Percentiles rank a stretch among this genome's conserved stretches.
phyloP scores from a whole-genome alignment of 1,140 invertebrate genomes.

The Lepidostoma basale region DNA sequence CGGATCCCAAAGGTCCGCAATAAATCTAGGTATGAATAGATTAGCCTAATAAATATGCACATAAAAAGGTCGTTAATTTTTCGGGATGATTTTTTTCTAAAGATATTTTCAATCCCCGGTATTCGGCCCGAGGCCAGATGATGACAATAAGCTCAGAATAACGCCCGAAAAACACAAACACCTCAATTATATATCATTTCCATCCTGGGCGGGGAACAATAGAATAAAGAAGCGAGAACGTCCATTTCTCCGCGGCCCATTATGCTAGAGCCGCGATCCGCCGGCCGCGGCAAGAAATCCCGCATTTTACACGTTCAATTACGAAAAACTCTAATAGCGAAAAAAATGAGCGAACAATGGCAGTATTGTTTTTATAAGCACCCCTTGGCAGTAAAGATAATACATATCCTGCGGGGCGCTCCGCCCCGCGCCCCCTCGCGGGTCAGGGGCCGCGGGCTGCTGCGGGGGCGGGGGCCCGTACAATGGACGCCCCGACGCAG shows the following conservation, averaged over 20 bases:
- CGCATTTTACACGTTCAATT: slow-evolving; percentile 46
- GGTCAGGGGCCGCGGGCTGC: no score
- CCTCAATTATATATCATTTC: slow-evolving; percentile 44
- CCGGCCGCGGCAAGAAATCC: slow-evolving; percentile 40
- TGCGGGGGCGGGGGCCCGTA: slow-evolving; percentile 15
- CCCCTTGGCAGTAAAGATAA: slow-evolving; percentile 46
- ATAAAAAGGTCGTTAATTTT: slow-evolving; percentile 16
- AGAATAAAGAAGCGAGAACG: slow-evolving; percentile 39
- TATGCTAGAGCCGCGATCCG: neutral
- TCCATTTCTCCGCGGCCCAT: neutral
- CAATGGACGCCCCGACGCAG: slow-evolving; percentile 49
- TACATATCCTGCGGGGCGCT: slow-evolving; percentile 47
- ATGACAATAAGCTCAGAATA: slow-evolving; percentile 43
- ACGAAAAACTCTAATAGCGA: slow-evolving; percentile 46
- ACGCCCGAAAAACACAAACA: slow-evolving; percentile 31
- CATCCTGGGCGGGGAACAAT: slow-evolving; percentile 33
- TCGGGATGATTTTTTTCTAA: slow-evolving; percentile 4
- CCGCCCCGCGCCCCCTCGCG: neutral
- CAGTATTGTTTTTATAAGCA: slow-evolving; percentile 47
- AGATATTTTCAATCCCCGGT: slow-evolving; percentile 24
- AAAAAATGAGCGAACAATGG: slow-evolving; percentile 45
- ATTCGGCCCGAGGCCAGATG: slow-evolving; percentile 29
- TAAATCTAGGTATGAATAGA: slow-evolving; percentile 21
- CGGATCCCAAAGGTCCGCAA: neutral
- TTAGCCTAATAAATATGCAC: slow-evolving; percentile 22